A percentile compares a stretch with the other conserved stretches of the same genome.
Conservation (phyloP, 2,888 invertebrate species). For the Sympetrum striolatum region DNA sequence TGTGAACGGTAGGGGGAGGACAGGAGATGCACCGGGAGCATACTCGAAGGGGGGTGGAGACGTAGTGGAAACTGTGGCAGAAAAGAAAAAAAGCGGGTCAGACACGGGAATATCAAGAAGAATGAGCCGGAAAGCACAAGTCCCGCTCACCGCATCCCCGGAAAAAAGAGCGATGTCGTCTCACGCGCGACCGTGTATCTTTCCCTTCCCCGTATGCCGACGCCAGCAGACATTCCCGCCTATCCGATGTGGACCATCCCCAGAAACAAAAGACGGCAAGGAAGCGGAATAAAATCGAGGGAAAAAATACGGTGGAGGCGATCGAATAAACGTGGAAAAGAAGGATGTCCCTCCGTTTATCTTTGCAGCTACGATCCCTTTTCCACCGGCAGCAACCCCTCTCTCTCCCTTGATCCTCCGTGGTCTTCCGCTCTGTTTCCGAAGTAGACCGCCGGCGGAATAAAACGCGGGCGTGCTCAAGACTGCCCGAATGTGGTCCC, state of each 20-base stretch:
- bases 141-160: background rate
- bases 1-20: background rate
- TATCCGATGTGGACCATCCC: background rate
- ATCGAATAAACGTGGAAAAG: slow-evolving; percentile 31
- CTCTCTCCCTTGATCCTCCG: background rate
- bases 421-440: background rate
- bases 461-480: background rate
- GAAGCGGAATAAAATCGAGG: background rate
- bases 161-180: slow-evolving; percentile 14
- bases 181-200: slow-evolving; percentile 18
- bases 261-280: slow-evolving; percentile 13
- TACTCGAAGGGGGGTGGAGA: too few relatives aligned
- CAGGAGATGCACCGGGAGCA: background rate
- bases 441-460: background rate
- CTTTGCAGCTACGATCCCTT: background rate
- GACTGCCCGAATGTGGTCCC: background rate
- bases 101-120: background rate
- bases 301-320: background rate
- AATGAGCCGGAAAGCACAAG: background rate
- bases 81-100: too few relatives aligned
- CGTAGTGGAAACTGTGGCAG: too few relatives aligned
- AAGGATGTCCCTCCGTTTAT: background rate
- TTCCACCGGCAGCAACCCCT: background rate
- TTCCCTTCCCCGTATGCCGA: slow-evolving; percentile 7
- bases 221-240: slow-evolving; percentile 1